Evolutionary conservation across 2,113 vertebrate species (phyloP), one percentile per base, ranked within the genome.

Genomic region (Hirundichthys speculiger): DNA sequence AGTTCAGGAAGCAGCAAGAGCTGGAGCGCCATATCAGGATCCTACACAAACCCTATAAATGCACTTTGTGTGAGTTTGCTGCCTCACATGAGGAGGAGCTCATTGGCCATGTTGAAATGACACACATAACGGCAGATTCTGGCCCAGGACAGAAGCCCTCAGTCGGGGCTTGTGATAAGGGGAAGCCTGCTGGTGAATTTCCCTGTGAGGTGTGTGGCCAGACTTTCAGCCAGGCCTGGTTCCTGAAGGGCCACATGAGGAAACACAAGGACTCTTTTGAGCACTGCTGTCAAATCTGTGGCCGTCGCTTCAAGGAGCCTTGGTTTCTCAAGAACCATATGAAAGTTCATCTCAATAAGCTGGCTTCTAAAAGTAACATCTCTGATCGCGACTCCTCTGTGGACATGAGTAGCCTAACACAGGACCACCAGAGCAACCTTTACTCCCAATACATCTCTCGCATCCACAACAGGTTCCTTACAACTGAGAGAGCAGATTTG

Each of bases 321-420:
- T 99, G 98, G 98, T 99, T 99, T 83, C 95, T 99, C 43, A 99
- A 99, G 89, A 99, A 99, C 82, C 98, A 99, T 91, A 99, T 99
- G 98, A 99, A 99, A 85, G 98, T 99, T 25, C 98, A 99, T 74
- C 95, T 99, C 79, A 99, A 99, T 67, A 99, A 99, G 75, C 89
- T 99, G 27, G 95, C 96, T 0, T 94, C 96, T 30, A 99, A 99
- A 90, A 95, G 88, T 81, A 96, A 94, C 27, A 92, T 94, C 49
- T 13, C 63, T 2, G 88, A 90, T 45, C 89, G 85, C 1, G 82
- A 90, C 10, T 42, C 68, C 18, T 61, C 89, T 15, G 69, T 77
- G 10, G 93, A 93, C 58, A 91, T 96, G 88, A 91, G 93, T 45
- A 92, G 84, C 82, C 91, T 97, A 65, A 87, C 95, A 40, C 95